A percentile compares a stretch with the other conserved stretches of the same genome.
Evolutionary conservation across 2,888 invertebrate genomes (phyloP).

Genomic region (Lasioglossum marginatum): DNA sequence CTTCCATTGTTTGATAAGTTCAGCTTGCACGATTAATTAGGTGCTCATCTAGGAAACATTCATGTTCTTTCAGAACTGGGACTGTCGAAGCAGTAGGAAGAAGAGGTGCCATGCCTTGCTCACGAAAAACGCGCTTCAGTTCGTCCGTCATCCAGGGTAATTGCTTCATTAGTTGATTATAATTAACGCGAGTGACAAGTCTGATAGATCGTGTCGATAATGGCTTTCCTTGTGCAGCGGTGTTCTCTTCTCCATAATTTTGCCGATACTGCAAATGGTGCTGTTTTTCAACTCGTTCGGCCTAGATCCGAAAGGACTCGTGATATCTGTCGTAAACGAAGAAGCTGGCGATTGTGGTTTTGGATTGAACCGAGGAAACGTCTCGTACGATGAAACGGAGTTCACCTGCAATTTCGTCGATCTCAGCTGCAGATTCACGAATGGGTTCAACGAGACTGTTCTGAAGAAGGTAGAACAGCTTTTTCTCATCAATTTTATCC

Average conservation of each 20-base stretch:
- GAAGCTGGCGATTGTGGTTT: conserved; percentile 87
- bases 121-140: conserved; percentile 89
- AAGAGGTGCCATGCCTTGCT: conserved; percentile 87
- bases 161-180: background rate
- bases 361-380: conserved; percentile 82
- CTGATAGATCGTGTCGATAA: background rate
- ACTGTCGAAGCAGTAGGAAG: background rate
- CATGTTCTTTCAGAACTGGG: conserved; percentile 5
- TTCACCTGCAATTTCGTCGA: conserved; percentile 86
- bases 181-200: too few species aligned
- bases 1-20: background rate
- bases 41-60: background rate
- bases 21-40: background rate
- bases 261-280: conserved; percentile 92
- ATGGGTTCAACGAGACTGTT: conserved; percentile 86
- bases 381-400: conserved; percentile 80
- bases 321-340: conserved; percentile 92
- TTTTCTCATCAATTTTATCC: too few species aligned
- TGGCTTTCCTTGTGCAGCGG: conserved; percentile 86
- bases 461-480: conserved; percentile 82
- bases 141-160: conserved; percentile 90
- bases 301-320: conserved; percentile 89
- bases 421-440: conserved; percentile 88
- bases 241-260: conserved; percentile 91
- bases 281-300: conserved; percentile 94